Percentiles rank a stretch among this genome's conserved stretches.
These are phyloP conservation scores for Malurus melanocephalus DNA, from an alignment of 2,113 vertebrate genomes.

Conservation along the genomic window DNA sequence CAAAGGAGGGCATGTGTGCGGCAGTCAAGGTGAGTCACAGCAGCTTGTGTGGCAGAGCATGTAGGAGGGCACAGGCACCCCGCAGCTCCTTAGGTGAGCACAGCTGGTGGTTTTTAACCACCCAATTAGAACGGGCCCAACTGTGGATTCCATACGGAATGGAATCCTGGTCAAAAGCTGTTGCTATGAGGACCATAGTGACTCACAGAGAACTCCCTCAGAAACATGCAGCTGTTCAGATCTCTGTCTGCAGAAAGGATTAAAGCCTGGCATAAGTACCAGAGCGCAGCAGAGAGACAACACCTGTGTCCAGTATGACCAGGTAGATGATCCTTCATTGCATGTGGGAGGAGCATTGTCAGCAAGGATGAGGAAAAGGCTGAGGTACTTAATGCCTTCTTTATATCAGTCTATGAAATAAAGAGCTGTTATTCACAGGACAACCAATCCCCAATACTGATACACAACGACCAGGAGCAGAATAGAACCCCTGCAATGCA, in stretches of 20 bases:
- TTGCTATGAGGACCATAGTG: background rate
- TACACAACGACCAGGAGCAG: background rate
- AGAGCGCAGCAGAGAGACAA: background rate
- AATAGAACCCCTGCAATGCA: too few relatives aligned
- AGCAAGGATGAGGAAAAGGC: background rate
- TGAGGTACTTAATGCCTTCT: background rate
- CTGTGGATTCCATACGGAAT: background rate
- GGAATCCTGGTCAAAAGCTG: background rate
- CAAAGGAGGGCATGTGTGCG: accelerated
- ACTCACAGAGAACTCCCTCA: background rate
- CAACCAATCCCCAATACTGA: background rate
- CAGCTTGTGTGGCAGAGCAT: background rate
- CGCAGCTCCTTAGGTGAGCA: background rate
- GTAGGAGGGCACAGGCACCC: background rate
- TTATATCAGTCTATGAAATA: background rate
- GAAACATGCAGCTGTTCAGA: background rate
- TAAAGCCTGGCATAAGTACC: background rate
- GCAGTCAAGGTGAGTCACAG: background rate
- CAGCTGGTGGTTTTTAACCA: background rate
- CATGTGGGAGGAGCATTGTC: background rate
- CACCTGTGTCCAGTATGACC: background rate
- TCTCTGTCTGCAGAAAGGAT: background rate
- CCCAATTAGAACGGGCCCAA: background rate
- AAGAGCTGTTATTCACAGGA: background rate
- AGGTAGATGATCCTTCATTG: background rate